phyloP scores from a whole-genome alignment of 2,797 vertebrate species.

The Amazona ochrocephala region DNA sequence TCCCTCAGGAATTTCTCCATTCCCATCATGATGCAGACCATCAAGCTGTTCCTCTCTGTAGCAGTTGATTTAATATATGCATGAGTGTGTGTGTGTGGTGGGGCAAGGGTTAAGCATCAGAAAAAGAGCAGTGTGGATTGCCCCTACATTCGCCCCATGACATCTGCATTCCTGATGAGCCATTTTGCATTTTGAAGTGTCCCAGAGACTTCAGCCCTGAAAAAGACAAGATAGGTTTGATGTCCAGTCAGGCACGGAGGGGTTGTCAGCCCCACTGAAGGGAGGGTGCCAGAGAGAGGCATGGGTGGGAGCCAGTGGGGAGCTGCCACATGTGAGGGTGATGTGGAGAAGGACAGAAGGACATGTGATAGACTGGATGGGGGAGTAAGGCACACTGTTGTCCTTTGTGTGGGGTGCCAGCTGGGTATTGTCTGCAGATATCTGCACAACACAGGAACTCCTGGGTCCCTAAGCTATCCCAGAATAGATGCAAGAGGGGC shows the following conservation, averaged over 20 bases:
- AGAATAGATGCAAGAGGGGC: not conserved
- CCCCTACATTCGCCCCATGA: not conserved
- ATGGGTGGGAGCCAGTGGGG: fast-evolving
- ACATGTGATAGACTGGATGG: fast-evolving
- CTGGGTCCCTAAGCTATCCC: not conserved
- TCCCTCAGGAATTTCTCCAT: not conserved
- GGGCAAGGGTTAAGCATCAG: not conserved
- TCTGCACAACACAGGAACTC: not conserved
- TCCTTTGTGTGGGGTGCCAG: not conserved
- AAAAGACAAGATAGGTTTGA: not conserved
- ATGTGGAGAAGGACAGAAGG: not conserved
- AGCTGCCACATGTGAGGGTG: not conserved
- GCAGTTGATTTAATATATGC: not conserved
- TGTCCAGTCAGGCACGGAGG: fast-evolving
- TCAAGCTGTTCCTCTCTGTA: not conserved
- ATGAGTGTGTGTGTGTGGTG: not conserved
- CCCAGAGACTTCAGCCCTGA: not conserved
- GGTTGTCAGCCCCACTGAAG: fast-evolving
- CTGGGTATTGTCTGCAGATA: not conserved
- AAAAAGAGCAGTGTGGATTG: not conserved
- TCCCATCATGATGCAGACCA: not conserved
- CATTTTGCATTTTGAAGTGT: not conserved
- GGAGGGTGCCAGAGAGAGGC: not conserved
- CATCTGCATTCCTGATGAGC: not conserved
- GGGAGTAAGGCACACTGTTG: not conserved